phyloP scores from a whole-genome alignment of 2,113 vertebrate genomes.

The Mormyrus iriodes region DNA sequence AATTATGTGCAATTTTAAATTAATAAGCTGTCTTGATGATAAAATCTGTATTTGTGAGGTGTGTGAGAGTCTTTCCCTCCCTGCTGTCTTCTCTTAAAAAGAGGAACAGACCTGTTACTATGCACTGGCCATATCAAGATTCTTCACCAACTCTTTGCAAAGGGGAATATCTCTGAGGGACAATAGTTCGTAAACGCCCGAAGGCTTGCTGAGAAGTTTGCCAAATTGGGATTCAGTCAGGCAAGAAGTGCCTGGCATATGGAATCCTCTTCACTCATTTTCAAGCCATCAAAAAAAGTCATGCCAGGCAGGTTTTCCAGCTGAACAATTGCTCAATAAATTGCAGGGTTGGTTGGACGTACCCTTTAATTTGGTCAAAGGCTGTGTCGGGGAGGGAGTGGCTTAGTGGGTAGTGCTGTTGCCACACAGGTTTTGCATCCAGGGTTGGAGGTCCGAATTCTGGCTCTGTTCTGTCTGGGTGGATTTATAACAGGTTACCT shows the following conservation, averaged over 20 bases:
- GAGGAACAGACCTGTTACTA: neutral
- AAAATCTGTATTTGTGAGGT: neutral
- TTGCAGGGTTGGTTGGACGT: neutral
- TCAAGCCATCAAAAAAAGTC: neutral
- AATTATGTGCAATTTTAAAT: neutral
- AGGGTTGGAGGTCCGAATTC: neutral
- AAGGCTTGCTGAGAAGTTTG: constrained; percentile 11
- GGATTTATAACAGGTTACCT: neutral
- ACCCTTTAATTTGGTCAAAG: constrained; percentile 1
- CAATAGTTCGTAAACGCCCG: neutral
- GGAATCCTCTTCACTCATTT: neutral
- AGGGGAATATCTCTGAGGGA: neutral
- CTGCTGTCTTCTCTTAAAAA: neutral
- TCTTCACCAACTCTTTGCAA: neutral
- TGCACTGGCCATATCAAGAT: neutral
- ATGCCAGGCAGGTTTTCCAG: neutral
- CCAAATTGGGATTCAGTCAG: constrained; percentile 13
- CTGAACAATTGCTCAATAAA: neutral
- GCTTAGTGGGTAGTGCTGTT: neutral
- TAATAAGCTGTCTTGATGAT: neutral
- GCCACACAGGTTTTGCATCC: neutral
- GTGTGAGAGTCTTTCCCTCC: neutral
- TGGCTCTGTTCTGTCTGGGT: neutral
- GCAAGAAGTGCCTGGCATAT: constrained; percentile 7
- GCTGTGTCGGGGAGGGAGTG: neutral